phyloP scores from a whole-genome alignment of 1,140 invertebrate species.

The Brachionus paranguensis region DNA sequence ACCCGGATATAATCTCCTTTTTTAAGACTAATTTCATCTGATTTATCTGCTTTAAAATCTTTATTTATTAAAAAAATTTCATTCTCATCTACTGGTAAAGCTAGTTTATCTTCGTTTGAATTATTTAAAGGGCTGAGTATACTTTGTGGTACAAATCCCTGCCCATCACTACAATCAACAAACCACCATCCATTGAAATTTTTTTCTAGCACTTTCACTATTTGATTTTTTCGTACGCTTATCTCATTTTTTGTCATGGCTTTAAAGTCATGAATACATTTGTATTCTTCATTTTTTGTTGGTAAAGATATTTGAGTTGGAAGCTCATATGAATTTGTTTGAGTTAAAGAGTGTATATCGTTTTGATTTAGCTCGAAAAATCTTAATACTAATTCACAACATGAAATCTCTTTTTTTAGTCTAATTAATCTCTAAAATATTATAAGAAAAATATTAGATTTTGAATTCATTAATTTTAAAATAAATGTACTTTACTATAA shows the following conservation, averaged over 20 bases:
- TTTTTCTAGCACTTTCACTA: not conserved
- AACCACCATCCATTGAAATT: conserved; percentile 27
- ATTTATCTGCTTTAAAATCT: not conserved
- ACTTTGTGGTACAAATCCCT: not conserved
- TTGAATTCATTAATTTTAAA: no score
- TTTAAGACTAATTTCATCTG: not conserved
- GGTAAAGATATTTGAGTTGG: not conserved
- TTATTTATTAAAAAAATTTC: not conserved
- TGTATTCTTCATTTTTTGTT: not conserved
- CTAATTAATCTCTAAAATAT: not conserved
- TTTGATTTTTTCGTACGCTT: not conserved
- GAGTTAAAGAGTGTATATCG: not conserved
- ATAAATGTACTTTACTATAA: not conserved
- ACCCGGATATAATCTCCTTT: conserved; percentile 8
- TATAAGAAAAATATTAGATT: not conserved
- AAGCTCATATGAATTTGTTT: not conserved
- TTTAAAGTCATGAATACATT: conserved; percentile 10
- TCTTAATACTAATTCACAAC: not conserved
- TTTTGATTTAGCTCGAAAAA: not conserved
- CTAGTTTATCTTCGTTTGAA: not conserved
- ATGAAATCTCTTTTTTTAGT: not conserved
- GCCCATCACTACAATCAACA: not conserved
- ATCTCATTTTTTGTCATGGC: not conserved
- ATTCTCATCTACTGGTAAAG: not conserved
- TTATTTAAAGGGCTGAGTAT: not conserved